Conservation (phyloP, 2,888 invertebrate species). For the Rhingia rostrata region DNA sequence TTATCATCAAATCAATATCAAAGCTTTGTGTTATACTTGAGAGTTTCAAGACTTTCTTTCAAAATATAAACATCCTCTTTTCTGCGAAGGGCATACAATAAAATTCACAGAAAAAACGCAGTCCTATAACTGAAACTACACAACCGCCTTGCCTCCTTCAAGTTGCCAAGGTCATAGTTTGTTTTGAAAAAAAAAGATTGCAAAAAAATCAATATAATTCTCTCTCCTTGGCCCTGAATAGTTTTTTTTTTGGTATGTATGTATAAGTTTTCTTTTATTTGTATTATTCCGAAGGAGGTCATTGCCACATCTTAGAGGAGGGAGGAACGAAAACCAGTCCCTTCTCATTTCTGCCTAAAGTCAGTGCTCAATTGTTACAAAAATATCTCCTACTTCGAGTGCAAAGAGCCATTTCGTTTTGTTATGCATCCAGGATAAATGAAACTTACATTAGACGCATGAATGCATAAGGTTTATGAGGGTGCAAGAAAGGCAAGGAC, state of each 20-base stretch:
- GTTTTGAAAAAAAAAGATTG: background rate
- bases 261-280: background rate
- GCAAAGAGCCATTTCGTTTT: constrained; percentile 42
- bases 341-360: background rate
- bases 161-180: constrained; percentile 27
- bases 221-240: constrained; percentile 29
- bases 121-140: background rate
- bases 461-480: background rate
- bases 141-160: background rate
- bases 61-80: constrained; percentile 10
- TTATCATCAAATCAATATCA: no score
- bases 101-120: constrained; percentile 9
- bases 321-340: background rate
- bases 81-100: background rate
- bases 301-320: constrained; percentile 25
- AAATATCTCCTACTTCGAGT: constrained; percentile 31
- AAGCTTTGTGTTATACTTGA: no score
- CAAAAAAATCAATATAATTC: constrained; percentile 22
- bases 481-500: constrained; percentile 2
- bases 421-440: constrained; percentile 35
- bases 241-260: background rate
- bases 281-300: constrained; percentile 17
- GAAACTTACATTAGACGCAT: constrained; percentile 27
- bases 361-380: constrained; percentile 15
- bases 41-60: background rate